Base-by-base conservation (phyloP, 2,797 vertebrate genomes). In the Cryptoprocta ferox region DNA sequence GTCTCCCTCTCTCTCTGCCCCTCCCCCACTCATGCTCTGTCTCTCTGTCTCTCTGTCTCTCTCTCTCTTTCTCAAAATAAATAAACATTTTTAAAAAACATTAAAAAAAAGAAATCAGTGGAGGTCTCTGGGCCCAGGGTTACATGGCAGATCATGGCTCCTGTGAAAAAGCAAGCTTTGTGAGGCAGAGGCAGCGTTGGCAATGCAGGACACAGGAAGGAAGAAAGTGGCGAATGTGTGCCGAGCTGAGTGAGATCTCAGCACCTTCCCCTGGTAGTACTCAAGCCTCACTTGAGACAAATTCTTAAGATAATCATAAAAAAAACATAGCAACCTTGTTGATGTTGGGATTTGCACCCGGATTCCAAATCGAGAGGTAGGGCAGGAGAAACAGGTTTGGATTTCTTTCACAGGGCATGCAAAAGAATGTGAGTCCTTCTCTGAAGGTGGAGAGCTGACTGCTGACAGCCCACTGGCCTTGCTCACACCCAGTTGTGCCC, bases 271-370 rank as follows among this genome's bases (percentile, higher is more conserved):
- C 6, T 12, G 24, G 78, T 6, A n/a, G 59, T 37, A 66, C 86
- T 95, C 78, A 21, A 97, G 76, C 42, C 65, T 76, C 86, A 96
- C 91, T 97, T 94, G 95, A 98, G 93, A 97, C 95, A 75, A 86
- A 97, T 96, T 97, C 95, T 96, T 97, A 35, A 96, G 95, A 96
- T 95, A 96, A 92, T 82, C 84, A 59, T 94, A 93, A 96, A 95
- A 93, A 93, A 93, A 50, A 63, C 94, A 95, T 48, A 96, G 97
- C 95, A 94, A 97, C 95, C 45, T 11, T 73, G 93, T 70, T 96
- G 91, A 50, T 70, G n/a, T 70, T 93, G 71, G 66, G 85, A 75
- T 95, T 96, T 94, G 71, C 18, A 61, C 53, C 63, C 37, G 85
- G 85, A 90, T 56, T 96, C 61, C 53, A 5, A 82, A 63, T 73